A percentile compares a stretch with the other conserved stretches of the same genome.
Conservation (phyloP, 2,113 vertebrate genomes). For the Tichodroma muraria region DNA sequence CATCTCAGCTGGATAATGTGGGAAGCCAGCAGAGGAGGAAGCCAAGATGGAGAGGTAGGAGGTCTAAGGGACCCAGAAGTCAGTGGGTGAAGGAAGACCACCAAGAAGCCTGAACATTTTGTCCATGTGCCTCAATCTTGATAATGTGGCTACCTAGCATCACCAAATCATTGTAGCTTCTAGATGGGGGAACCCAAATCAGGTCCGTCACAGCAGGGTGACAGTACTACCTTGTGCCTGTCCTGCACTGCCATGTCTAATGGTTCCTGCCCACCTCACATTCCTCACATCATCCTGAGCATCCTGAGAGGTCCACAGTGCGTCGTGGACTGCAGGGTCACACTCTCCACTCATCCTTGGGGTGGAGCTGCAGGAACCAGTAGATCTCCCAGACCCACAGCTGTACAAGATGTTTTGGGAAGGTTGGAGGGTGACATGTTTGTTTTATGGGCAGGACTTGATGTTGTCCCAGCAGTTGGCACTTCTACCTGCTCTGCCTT, state of each 20-base stretch:
- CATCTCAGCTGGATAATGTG: background rate
- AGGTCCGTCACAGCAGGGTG: background rate
- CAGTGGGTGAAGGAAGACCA: background rate
- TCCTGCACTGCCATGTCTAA: background rate
- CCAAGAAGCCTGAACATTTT: background rate
- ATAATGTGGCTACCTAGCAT: background rate
- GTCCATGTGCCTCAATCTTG: background rate
- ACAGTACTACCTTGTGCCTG: background rate
- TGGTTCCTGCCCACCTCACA: rapidly evolving
- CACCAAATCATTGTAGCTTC: background rate
- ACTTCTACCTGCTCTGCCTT: background rate
- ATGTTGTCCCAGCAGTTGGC: background rate
- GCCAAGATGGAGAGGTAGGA: background rate
- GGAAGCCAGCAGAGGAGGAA: background rate
- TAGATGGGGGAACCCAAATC: background rate
- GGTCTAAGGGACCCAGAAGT: background rate
- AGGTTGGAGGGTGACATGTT: rapidly evolving
- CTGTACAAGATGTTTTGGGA: background rate
- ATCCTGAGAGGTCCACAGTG: background rate
- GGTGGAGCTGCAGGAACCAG: background rate
- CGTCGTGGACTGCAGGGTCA: rapidly evolving
- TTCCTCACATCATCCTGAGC: rapidly evolving
- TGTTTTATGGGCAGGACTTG: background rate
- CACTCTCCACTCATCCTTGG: rapidly evolving
- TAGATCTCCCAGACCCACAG: rapidly evolving